phyloP scores from a whole-genome alignment of 2,113 vertebrate genomes.

The Semnornis frantzii region DNA sequence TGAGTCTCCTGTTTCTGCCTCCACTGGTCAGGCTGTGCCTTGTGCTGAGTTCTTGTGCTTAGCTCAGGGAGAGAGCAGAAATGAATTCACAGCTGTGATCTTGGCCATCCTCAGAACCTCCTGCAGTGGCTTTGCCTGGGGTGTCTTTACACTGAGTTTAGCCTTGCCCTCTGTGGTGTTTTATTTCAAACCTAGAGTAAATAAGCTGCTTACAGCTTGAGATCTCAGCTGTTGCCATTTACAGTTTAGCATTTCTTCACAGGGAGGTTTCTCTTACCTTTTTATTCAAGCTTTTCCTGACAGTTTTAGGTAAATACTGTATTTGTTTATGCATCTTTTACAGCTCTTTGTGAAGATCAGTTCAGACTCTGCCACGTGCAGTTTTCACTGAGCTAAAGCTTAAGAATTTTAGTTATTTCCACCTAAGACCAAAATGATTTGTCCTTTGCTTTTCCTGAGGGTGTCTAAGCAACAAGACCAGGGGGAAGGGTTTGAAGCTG shows the following conservation, averaged over 20 bases:
- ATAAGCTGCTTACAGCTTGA: not conserved
- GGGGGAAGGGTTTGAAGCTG: too few species aligned
- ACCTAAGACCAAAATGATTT: not conserved
- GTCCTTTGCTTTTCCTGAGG: not conserved
- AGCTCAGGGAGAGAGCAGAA: not conserved
- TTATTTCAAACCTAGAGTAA: not conserved
- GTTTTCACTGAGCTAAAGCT: not conserved
- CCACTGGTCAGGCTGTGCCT: not conserved
- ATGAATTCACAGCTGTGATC: not conserved
- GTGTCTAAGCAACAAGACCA: too few species aligned
- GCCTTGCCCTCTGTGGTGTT: not conserved
- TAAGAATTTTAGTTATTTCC: not conserved
- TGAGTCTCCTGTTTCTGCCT: not conserved
- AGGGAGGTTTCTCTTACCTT: not conserved
- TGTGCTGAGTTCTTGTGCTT: not conserved
- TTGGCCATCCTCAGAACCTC: not conserved
- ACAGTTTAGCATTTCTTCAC: not conserved
- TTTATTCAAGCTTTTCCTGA: not conserved
- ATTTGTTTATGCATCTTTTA: not conserved
- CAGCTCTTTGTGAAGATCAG: not conserved
- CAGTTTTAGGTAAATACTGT: not conserved
- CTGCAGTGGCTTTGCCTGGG: not conserved
- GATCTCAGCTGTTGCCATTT: not conserved
- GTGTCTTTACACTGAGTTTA: not conserved
- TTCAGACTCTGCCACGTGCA: not conserved